phyloP scores from a whole-genome alignment of 2,113 vertebrate genomes.

The Oxyruncus cristatus region DNA sequence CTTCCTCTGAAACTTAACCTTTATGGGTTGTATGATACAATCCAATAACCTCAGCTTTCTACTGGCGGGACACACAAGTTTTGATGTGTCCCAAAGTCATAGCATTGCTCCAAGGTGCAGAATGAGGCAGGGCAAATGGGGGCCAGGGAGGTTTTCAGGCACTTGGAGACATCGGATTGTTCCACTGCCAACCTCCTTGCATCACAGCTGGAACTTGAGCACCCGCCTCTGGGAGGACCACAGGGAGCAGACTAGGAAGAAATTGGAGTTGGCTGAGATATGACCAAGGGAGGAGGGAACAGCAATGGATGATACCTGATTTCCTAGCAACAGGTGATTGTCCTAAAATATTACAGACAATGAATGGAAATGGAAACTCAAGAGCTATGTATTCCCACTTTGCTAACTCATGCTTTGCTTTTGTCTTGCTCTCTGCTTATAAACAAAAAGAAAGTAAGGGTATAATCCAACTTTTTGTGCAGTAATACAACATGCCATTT shows the following conservation, averaged over 20 bases:
- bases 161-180: not conserved
- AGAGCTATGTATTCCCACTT: not conserved
- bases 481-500: not conserved
- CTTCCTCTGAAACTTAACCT: not conserved
- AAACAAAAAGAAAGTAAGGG: not conserved
- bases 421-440: not conserved
- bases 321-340: not conserved
- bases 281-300: not conserved
- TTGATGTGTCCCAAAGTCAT: not conserved
- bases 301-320: not conserved
- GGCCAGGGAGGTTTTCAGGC: not conserved
- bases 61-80: not conserved
- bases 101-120: not conserved
- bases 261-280: not conserved
- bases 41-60: not conserved
- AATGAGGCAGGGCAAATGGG: fast-evolving
- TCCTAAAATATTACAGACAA: not conserved
- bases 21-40: fast-evolving
- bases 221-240: not conserved
- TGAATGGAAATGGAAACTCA: not conserved
- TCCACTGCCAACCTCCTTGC: not conserved
- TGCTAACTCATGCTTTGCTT: not conserved
- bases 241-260: not conserved
- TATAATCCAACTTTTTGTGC: not conserved
- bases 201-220: not conserved